These are phyloP conservation scores for Cyrtodaria siliqua DNA, from an alignment of 2,888 invertebrate species.

Conservation along the genomic window DNA sequence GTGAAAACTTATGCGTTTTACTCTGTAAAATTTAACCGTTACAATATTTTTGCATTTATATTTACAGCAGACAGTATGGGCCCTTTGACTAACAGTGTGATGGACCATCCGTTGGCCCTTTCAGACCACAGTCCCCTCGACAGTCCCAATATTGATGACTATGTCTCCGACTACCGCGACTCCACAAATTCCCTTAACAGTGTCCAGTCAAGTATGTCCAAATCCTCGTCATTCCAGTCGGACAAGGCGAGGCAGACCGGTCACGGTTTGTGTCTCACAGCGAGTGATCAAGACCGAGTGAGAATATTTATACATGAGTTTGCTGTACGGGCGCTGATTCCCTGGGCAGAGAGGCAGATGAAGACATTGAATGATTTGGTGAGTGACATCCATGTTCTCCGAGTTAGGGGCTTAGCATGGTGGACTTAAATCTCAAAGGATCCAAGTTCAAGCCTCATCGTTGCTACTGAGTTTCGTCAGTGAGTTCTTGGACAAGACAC, in stretches of 20 bases:
- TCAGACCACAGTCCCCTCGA: slow-evolving; percentile 59
- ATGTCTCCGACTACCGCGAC: slow-evolving; percentile 61
- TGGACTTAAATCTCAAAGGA: no score
- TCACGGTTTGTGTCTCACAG: slow-evolving; percentile 89
- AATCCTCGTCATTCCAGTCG: slow-evolving; percentile 47
- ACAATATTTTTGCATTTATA: no score
- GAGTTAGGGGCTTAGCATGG: no score
- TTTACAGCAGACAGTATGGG: slow-evolving; percentile 31
- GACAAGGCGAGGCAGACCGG: slow-evolving; percentile 42
- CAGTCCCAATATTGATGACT: slow-evolving; percentile 58
- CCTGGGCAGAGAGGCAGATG: slow-evolving; percentile 96
- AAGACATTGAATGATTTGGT: slow-evolving; percentile 87
- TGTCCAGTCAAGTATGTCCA: slow-evolving; percentile 35
- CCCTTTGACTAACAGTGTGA: slow-evolving; percentile 50
- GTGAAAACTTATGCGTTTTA: no score
- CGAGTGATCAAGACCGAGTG: slow-evolving; percentile 94
- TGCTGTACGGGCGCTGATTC: slow-evolving; percentile 93
- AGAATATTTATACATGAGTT: slow-evolving; percentile 95
- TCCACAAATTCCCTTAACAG: slow-evolving; percentile 55
- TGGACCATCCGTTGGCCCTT: slow-evolving; percentile 78
- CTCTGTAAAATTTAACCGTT: no score
- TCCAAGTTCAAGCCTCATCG: no score
- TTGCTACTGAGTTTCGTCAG: no score
- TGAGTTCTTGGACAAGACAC: no score
- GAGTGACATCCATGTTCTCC: no score